Evolutionary conservation across 2,888 invertebrate genomes (phyloP), one percentile per base, ranked within the genome.

Genomic region (Tridacna crocea): DNA sequence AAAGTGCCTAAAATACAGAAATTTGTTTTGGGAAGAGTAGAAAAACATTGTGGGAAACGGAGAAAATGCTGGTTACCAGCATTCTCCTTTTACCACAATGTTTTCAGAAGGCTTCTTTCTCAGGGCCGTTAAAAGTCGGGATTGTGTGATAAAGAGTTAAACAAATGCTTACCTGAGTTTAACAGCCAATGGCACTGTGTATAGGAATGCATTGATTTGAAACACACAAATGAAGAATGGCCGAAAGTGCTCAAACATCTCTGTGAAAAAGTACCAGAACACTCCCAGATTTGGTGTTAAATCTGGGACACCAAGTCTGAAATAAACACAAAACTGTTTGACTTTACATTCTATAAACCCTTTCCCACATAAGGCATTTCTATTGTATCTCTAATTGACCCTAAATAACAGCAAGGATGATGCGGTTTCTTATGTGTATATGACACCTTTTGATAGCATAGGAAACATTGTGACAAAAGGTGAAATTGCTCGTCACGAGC

Each of bases 211-310:
- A 95, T 99, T 99, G 90, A 99, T 97, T 96, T 99, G 99, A 94
- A 99, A 99, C 88, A 99, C 98, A 93, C 97, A 98, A 36, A 99
- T 96, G 95, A 99, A 99, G 91, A 99, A 96, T 83, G 97, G 96
- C 73, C 98, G 96, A 93, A 99, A 99, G 95, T 99, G 99, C 91
- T 99, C 99, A 95, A 99, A 99, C 98, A 99, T 99, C 96, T 99
- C 99, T 0, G 99, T 99, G 94, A 99, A 99, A 95, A 99, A 99
- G 93, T 99, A 99, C 99, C 99, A 99, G 95, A 99, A 99, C 0
- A 99, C 95, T 0, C 99, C 99, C 90, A 99, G 97, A 94, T 99
- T 99, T 36, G 99, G 99, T 90, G 98, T 97, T 87, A 99, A 95
- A 94, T 99, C 99, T 1, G 98, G 97, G 75, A 98, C 98, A 24